Base-by-base conservation (phyloP, 2,888 invertebrate genomes). In the Eupithecia insigniata region DNA sequence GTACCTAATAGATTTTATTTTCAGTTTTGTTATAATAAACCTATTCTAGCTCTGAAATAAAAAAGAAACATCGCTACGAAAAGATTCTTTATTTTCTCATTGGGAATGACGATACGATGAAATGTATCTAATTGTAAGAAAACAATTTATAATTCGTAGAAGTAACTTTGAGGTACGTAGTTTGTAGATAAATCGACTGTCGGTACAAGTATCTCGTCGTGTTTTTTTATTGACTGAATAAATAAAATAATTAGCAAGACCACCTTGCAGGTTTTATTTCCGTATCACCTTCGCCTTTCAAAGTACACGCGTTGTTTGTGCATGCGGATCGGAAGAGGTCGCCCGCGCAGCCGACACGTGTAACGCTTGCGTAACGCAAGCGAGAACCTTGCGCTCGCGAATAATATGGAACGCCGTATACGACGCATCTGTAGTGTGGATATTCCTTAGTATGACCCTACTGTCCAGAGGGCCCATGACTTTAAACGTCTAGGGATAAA, bases 311-410 rank as follows among this genome's bases (percentile, higher is more conserved):
- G 84, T 84, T 81, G 80, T 80, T 78, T 78, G 89, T 88, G 89
- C 90, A 89, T 90, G 92, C 92, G 89, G 92, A 92, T 94, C 93
- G 93, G 93, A 85, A 88, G 90, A 93, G 93, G 92, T 91, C 92
- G 90, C 89, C 81, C 78, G 83, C 81, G 80, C 46, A 22, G 80
- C 51, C 84, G 90, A 89, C 92, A 90, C 90, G 89, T 90, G 90
- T 91, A 90, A 88, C 80, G 75, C 87, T 93, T 93, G 90, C 91
- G 92, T 87, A 92, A 92, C 81, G 70, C 88, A 89, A 89, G 78
- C 72, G 84, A 55, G 30, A 91, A 87, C 93, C 93, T 93, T 91
- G 91, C 86, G 86, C 84, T 91, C 89, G 93, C 93, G 89, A 92
- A 92, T 92, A 90, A 84, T 87, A 85, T 85, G 84, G 83, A 83